Conservation (phyloP, 1,140 invertebrate genomes). For the Lordiphosa mommai region DNA sequence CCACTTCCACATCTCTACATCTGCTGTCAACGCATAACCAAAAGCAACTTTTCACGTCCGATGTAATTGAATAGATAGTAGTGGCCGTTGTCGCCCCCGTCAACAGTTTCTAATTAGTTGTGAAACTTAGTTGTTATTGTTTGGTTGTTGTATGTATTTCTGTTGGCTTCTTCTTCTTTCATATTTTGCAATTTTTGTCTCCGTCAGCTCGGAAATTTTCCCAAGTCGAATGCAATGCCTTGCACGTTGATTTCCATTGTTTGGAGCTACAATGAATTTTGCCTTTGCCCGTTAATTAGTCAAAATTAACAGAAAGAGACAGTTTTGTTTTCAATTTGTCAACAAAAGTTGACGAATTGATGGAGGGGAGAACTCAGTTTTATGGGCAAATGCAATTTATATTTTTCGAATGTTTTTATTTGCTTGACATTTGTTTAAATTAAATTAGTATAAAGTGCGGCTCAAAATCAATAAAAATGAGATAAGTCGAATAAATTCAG, state of each 20-base stretch:
- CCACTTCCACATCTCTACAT: not conserved
- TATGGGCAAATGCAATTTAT: too few species aligned
- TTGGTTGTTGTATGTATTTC: slow-evolving; percentile 5
- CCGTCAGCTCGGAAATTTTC: slow-evolving; percentile 1
- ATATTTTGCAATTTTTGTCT: slow-evolving; percentile 3
- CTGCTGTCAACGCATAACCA: not conserved
- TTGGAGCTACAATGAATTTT: too few species aligned
- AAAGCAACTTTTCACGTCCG: slow-evolving; percentile 1
- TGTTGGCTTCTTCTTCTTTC: not conserved
- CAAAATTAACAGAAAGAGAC: not conserved
- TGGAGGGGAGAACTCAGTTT: too few species aligned
- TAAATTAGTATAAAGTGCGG: too few species aligned
- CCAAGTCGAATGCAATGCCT: slow-evolving; percentile 5
- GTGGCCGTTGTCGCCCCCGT: slow-evolving; percentile 21
- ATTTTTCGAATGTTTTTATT: too few species aligned
- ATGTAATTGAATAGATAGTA: slow-evolving; percentile 48
- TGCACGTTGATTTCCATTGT: slow-evolving; percentile 4
- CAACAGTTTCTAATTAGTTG: slow-evolving; percentile 57
- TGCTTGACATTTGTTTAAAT: too few species aligned
- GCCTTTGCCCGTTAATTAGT: not conserved
- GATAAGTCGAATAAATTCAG: too few species aligned
- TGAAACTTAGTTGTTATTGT: slow-evolving; percentile 26
- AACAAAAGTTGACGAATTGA: not conserved
- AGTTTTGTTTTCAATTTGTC: slow-evolving; percentile 2
- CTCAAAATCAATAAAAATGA: too few species aligned